Evolutionary conservation across 2,888 invertebrate species (phyloP), one percentile per base, ranked within the genome.

Genomic region (Nemapogon koenigi): DNA sequence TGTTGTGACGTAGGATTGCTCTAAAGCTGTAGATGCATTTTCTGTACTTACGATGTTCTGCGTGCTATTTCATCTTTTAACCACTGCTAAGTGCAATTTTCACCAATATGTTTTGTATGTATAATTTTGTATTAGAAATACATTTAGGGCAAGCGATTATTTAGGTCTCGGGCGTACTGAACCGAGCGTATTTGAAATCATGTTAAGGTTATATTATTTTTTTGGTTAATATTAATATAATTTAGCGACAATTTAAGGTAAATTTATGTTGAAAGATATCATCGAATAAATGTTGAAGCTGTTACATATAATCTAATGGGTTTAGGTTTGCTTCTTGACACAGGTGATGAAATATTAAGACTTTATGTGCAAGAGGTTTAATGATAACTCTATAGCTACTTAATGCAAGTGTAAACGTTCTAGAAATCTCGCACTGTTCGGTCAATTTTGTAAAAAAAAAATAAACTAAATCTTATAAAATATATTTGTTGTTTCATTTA

Each of bases 371-470:
- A 76, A 78, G 76, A 62, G 62, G 65, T 15, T 70, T 72, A 67
- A 72, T 67, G 62, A 66, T 75, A 73, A 69, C 69, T 72, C 67
- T 73, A 73, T 76, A 73, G 76, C 78, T 78, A 78, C 78, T 76
- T 78, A 78, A 75, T 72, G 75, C 78, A 76, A 78, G 71, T 76
- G 75, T 76, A 76, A 76, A 78, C 78, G 69, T 76, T 72, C 70
- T 78, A 76, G 76, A 76, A 78, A 78, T 78, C 76, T 78, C 78
- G 78, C 78, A 78, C 78, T 78, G 76, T 78, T 78, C 78, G 78
- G 78, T 78, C 78, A 78, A 78, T 76, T 78, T 78, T 78, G 72
- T 75, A 73, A 73, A 72, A 68, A 75, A 75, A 70, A 66, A 67
- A 76, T 75, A 62, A 70, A 69, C 73, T 75, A 68, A n/a, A n/a